Evolutionary conservation across 2,113 vertebrate genomes (phyloP).

Genomic region (Epinephelus lanceolatus): DNA sequence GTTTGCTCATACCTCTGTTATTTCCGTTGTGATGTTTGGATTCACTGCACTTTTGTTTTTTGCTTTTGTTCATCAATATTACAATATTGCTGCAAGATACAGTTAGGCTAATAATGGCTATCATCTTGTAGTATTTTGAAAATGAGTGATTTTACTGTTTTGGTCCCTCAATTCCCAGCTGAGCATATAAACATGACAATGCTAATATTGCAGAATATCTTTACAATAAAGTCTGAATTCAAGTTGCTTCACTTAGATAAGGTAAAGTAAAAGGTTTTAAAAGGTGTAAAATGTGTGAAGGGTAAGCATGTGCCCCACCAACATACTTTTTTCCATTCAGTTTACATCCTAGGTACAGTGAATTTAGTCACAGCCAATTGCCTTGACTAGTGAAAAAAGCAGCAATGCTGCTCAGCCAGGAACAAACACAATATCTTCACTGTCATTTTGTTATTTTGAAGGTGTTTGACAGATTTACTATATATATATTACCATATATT

Average conservation of each 20-base stretch:
- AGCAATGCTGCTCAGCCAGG: constrained; percentile 23
- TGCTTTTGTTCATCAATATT: background rate
- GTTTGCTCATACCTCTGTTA: background rate
- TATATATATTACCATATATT: constrained; percentile 13
- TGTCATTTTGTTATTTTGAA: constrained; percentile 55
- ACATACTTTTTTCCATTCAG: constrained; percentile 1
- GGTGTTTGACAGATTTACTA: constrained; percentile 52
- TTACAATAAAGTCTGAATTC: background rate
- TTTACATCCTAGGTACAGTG: background rate
- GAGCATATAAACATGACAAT: background rate
- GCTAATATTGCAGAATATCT: background rate
- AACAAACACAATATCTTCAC: constrained; percentile 28
- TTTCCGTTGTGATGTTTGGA: background rate
- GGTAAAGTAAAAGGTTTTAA: background rate
- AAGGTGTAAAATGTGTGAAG: background rate
- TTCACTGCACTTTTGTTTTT: background rate
- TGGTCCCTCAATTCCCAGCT: background rate
- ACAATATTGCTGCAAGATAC: background rate
- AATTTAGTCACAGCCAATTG: background rate
- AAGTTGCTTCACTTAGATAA: background rate
- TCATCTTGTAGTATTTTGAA: background rate
- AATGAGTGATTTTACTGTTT: background rate
- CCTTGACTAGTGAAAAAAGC: constrained; percentile 40
- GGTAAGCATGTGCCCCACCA: background rate
- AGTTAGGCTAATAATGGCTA: background rate